A percentile compares a stretch with the other conserved stretches of the same genome.
Evolutionary conservation across 2,888 invertebrate species (phyloP).

Genomic region (Orthosia incerta): DNA sequence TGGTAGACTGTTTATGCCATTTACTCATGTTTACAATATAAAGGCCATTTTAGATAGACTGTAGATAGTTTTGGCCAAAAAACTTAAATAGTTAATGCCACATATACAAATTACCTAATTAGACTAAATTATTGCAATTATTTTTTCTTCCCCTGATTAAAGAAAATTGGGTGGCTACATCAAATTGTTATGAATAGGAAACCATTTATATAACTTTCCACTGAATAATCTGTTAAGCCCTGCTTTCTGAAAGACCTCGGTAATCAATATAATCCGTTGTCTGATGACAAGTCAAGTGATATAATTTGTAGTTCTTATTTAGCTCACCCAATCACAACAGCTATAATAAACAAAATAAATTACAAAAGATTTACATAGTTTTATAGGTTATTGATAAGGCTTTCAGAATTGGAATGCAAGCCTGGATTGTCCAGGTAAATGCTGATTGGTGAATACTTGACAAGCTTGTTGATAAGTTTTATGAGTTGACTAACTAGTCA

Average conservation of each 20-base stretch:
- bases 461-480: constrained; percentile 1
- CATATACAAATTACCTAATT: not conserved
- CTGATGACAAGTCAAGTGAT: not conserved
- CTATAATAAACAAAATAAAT: no score
- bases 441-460: not conserved
- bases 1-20: no score
- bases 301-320: not conserved
- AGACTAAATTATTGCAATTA: not conserved
- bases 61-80: not conserved
- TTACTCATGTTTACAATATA: not conserved
- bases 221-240: not conserved
- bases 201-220: not conserved
- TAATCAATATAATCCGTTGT: not conserved
- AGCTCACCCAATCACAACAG: not conserved
- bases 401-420: not conserved
- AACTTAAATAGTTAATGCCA: not conserved
- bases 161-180: not conserved
- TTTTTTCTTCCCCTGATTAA: not conserved
- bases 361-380: not conserved
- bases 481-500: not conserved
- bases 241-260: not conserved
- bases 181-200: not conserved
- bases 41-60: no score
- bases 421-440: not conserved
- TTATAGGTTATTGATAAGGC: not conserved